Percentiles rank a stretch among this genome's conserved stretches.
Conservation (phyloP, 2,888 invertebrate genomes). For the Fabriciana adippe region DNA sequence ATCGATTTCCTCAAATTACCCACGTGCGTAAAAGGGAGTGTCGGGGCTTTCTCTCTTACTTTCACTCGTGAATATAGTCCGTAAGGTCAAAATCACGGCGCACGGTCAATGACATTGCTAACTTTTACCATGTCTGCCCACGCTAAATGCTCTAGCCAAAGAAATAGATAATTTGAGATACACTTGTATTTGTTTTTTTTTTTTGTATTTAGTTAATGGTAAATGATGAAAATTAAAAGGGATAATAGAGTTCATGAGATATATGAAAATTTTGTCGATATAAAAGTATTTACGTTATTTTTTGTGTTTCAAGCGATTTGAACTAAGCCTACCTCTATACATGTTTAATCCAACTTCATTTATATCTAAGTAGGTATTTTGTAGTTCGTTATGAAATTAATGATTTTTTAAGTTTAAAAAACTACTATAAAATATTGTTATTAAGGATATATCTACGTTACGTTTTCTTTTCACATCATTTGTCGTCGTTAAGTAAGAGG, state of each 20-base stretch:
- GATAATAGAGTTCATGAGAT: not conserved
- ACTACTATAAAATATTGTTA: too few relatives aligned
- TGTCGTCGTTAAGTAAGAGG: too few relatives aligned
- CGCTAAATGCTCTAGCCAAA: constrained; percentile 26
- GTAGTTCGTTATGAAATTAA: too few relatives aligned
- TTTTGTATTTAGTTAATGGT: not conserved
- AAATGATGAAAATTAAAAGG: constrained; percentile 1
- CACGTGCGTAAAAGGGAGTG: constrained; percentile 48
- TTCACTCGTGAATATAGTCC: constrained; percentile 58
- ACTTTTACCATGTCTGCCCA: constrained; percentile 53
- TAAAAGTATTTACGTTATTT: too few relatives aligned
- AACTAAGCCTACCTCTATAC: too few relatives aligned
- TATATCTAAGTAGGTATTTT: too few relatives aligned
- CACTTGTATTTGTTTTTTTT: not conserved
- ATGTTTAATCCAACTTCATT: too few relatives aligned
- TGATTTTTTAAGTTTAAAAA: too few relatives aligned
- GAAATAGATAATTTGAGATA: constrained; percentile 15
- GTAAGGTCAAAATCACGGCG: constrained; percentile 50
- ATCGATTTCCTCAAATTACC: constrained; percentile 40
- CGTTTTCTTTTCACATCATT: too few relatives aligned
- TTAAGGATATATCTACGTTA: too few relatives aligned
- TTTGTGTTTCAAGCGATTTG: too few relatives aligned
- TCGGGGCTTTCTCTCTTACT: constrained; percentile 57
- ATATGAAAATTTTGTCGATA: too few relatives aligned
- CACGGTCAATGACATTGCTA: constrained; percentile 49